A percentile compares a stretch with the other conserved stretches of the same genome.
Conservation (phyloP, 2,797 vertebrate genomes). For the Aulostomus chinensis region DNA sequence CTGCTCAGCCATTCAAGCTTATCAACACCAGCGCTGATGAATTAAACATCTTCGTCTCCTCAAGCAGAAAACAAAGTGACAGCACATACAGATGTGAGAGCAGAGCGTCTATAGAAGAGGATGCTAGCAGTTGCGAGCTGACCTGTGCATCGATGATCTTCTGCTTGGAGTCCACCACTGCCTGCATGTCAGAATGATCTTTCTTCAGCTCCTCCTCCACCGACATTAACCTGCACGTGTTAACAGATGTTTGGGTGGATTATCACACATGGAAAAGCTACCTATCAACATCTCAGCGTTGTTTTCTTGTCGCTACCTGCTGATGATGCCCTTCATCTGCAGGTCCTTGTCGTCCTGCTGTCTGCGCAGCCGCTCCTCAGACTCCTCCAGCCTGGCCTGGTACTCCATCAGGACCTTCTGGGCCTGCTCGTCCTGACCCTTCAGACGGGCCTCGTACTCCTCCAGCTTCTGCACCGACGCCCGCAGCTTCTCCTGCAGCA, state of each 20-base stretch:
- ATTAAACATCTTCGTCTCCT: conserved; percentile 60
- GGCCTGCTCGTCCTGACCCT: conserved; percentile 94
- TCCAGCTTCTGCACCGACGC: conserved; percentile 95
- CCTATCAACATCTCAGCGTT: no score
- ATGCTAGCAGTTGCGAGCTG: conserved; percentile 24
- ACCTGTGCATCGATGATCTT: conserved; percentile 99
- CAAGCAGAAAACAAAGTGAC: conserved; percentile 20
- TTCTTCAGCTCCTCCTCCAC: conserved; percentile 98
- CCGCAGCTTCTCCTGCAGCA: conserved; percentile 95
- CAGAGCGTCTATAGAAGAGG: neutral
- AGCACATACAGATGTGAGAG: conserved; percentile 8
- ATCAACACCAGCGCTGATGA: conserved; percentile 38
- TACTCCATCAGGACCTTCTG: conserved; percentile 97
- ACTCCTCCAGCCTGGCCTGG: conserved; percentile 95
- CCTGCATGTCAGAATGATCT: conserved; percentile 98
- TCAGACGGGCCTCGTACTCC: conserved; percentile 93
- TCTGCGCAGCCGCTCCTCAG: conserved; percentile 91
- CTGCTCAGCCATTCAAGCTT: conserved; percentile 34
- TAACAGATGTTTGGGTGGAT: neutral
- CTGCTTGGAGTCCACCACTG: conserved; percentile 96
- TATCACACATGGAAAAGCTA: no score
- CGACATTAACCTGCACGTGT: conserved; percentile 89
- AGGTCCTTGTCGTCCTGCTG: conserved; percentile 98
- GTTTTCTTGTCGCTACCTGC: conserved; percentile 85
- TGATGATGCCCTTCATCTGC: conserved; percentile 99